Percentiles rank a stretch among this genome's conserved stretches.
Evolutionary conservation across 2,888 invertebrate genomes (phyloP).

Genomic region (Epicampocera succincta): DNA sequence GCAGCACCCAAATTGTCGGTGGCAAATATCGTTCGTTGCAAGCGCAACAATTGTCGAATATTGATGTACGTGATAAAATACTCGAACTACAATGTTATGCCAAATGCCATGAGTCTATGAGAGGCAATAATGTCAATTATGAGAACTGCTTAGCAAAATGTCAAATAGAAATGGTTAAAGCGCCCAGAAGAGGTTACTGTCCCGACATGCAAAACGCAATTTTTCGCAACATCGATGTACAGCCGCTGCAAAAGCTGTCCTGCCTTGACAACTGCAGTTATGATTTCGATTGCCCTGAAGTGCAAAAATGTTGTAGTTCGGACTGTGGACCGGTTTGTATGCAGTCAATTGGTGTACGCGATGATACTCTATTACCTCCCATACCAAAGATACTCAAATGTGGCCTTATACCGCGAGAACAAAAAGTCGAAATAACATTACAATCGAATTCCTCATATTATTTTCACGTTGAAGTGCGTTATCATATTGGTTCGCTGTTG

Average conservation of each 20-base stretch:
- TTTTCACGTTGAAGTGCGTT: conserved; percentile 85
- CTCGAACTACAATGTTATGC: conserved; percentile 79
- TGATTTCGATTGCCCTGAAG: conserved; percentile 87
- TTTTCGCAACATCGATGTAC: conserved; percentile 69
- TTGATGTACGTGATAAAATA: conserved; percentile 79
- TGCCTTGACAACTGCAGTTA: conserved; percentile 79
- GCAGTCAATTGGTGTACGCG: conserved; percentile 83
- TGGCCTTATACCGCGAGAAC: conserved; percentile 81
- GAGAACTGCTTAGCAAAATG: conserved; percentile 76
- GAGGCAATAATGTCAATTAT: conserved; percentile 48
- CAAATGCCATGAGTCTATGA: conserved; percentile 73
- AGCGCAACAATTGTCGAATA: conserved; percentile 65
- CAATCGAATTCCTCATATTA: conserved; percentile 76
- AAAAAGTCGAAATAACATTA: conserved; percentile 83
- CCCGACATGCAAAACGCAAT: conserved; percentile 72
- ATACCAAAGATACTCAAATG: conserved; percentile 85
- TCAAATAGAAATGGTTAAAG: conserved; percentile 75
- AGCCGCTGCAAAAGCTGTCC: conserved; percentile 72
- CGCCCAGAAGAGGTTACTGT: conserved; percentile 77
- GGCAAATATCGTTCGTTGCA: conserved; percentile 61
- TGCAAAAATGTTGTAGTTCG: conserved; percentile 86
- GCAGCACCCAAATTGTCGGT: conserved; percentile 24
- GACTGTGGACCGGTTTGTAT: conserved; percentile 88
- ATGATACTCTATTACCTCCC: conserved; percentile 84
- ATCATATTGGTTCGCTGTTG: conserved; percentile 86